These are phyloP conservation scores for Ambastaia sidthimunki DNA, from an alignment of 2,797 vertebrate genomes.

Conservation along the genomic window DNA sequence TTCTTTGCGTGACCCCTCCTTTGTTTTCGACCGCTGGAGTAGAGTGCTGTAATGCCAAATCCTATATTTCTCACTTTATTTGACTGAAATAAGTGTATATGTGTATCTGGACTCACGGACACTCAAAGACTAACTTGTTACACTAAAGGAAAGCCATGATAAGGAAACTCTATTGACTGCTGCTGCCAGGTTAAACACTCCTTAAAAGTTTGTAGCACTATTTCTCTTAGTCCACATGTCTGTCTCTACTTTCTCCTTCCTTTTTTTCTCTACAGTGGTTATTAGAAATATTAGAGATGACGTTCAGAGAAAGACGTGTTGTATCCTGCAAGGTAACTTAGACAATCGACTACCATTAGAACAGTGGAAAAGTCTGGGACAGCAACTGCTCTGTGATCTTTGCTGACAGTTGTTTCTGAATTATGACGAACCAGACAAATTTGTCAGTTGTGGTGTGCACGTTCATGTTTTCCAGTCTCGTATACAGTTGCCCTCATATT, in stretches of 20 bases:
- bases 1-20: not conserved
- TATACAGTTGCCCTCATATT: conserved; percentile 13
- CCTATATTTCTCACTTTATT: not conserved
- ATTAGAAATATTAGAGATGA: not conserved
- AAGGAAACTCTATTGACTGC: conserved; percentile 17
- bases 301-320: not conserved
- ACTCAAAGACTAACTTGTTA: conserved; percentile 56
- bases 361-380: conserved; percentile 56
- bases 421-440: conserved; percentile 48
- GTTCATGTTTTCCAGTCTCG: conserved; percentile 44
- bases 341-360: conserved; percentile 70
- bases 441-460: conserved; percentile 62
- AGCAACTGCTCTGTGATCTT: conserved; percentile 38
- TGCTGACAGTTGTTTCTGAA: conserved; percentile 47
- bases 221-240: not conserved
- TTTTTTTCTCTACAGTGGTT: not conserved
- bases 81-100: conserved; percentile 45
- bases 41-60: conserved; percentile 52
- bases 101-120: conserved; percentile 41
- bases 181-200: conserved; percentile 17
- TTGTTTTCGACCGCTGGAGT: conserved; percentile 13
- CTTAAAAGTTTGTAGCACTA: not conserved
- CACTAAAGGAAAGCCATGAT: conserved; percentile 65
- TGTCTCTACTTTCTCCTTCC: not conserved
- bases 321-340: conserved; percentile 23